Evolutionary conservation across 2,888 invertebrate species (phyloP).

Genomic region (Chrysodeixis includens): DNA sequence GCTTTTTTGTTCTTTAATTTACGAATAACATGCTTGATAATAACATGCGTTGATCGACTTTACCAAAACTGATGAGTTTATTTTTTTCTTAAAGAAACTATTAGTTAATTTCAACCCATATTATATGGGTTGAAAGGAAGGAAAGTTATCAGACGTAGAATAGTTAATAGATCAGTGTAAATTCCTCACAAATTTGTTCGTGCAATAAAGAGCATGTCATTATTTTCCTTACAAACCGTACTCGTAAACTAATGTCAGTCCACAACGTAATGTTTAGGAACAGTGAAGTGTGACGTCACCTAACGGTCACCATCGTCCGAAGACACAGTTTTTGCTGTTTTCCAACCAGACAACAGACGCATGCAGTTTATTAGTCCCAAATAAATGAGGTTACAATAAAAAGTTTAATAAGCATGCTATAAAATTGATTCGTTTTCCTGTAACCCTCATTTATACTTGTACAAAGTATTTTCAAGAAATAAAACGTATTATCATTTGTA

Average conservation of each 20-base stretch:
- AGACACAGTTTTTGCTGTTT: constrained; percentile 47
- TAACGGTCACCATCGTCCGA: constrained; percentile 45
- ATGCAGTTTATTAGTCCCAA: constrained; percentile 30
- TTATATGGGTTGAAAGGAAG: too few relatives aligned
- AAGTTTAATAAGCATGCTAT: constrained; percentile 13
- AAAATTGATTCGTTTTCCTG: constrained; percentile 23
- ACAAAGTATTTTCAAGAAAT: neutral
- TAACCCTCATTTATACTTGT: neutral
- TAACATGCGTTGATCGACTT: too few relatives aligned
- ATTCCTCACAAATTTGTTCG: neutral
- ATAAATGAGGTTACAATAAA: constrained; percentile 14
- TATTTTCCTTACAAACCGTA: constrained; percentile 37
- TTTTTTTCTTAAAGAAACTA: too few relatives aligned
- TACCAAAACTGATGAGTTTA: too few relatives aligned
- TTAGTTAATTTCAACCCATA: too few relatives aligned
- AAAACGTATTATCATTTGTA: neutral
- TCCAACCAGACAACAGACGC: constrained; percentile 30
- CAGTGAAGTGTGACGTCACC: constrained; percentile 52
- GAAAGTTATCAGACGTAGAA: too few relatives aligned
- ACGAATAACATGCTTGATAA: too few relatives aligned
- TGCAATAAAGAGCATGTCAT: neutral
- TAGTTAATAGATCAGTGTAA: too few relatives aligned
- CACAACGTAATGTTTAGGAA: constrained; percentile 46
- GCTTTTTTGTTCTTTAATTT: too few relatives aligned
- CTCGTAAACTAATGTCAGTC: constrained; percentile 51